Evolutionary conservation across 2,797 vertebrate species (phyloP), one percentile per base, ranked within the genome.

Genomic region (Macropodus opercularis): DNA sequence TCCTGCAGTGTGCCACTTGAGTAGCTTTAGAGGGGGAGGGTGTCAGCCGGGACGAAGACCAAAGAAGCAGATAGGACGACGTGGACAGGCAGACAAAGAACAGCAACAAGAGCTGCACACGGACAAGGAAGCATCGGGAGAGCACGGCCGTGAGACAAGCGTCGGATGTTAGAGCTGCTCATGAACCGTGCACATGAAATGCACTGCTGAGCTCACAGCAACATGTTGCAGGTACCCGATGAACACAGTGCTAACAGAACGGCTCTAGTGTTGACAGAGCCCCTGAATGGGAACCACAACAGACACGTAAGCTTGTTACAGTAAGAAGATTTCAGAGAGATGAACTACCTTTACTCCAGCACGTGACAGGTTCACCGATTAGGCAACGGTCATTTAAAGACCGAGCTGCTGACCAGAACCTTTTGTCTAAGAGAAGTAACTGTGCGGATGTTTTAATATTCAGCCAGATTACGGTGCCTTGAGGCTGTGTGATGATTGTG

Each of bases 1-100:
- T 94, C 92, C 91, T 55, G 60, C 85, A 80, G 76, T 88, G 90
- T 86, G 87, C 84, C 86, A 90, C 87, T 91, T 92, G 85, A 90
- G 84, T 89, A 73, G 89, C 87, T 92, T 86, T 90, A 85, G 79
- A 79, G 79, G 80, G 88, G 83, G 77, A 77, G 72, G 81, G 82
- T 57, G 65, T 50, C 47, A 22, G 54, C 46, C 22, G 19, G 26
- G 63, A 77, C 68, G 71, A 65, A 52, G 74, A 74, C 61, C 72
- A 41, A 80, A 79, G 80, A 54, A 36, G 80, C 29, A 60, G 75
- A 83, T 73, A 68, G 79, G 84, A 77, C 42, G 46, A 59, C 47
- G 15, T 51, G 61, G 53, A 65, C 29, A 42, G 27, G 42, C 40
- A 60, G 21, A 57, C 11, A 53, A 47, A 27, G 66, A 58, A 55